Evolutionary conservation across 2,797 vertebrate species (phyloP), one percentile per base, ranked within the genome.

Genomic region (Selene dorsalis): DNA sequence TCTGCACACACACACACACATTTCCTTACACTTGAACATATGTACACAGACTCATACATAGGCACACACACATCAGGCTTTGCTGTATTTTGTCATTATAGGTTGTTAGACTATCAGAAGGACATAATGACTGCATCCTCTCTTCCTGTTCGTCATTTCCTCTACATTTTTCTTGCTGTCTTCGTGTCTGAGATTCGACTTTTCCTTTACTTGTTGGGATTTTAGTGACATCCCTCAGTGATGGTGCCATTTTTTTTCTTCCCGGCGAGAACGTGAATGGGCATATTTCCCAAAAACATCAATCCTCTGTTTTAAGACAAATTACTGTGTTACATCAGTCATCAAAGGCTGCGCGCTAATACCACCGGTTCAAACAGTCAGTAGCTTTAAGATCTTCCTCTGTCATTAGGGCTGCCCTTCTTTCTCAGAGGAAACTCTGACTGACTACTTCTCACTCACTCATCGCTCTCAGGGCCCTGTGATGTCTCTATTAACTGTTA

Each of bases 381-480:
- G 43, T 64, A 69, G 50, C 59, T 78, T 59, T n/a, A 5, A 50
- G 65, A 75, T 88, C 72, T 77, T 53, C 66, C 81, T 82, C 83
- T 86, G 66, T 87, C 80, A 86, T 88, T 82, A 76, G 57, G 18
- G 12, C 66, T 47, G 67, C 39, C 58, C 82, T 80, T 83, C 77
- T 76, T 84, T 78, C 85, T 82, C 58, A 71, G 72, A 88, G 90
- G 89, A 93, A 91, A 89, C 80, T 90, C 83, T 86, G 84, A 93
- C 86, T 78, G 86, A 87, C 86, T 88, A 80, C 81, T 80, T 84
- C 87, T 88, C 82, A 75, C 87, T 86, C 84, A 43, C 77, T 83
- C 82, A 53, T 76, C 30, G 2, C 77, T 85, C 75, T 75, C 78
- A 39, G 83, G 43, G 50, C 84, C 80, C 82, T 88, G 74, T 77